A percentile compares a stretch with the other conserved stretches of the same genome.
phyloP scores from a whole-genome alignment of 92 coral and sea anemone species.

The Bergia puertoricense region DNA sequence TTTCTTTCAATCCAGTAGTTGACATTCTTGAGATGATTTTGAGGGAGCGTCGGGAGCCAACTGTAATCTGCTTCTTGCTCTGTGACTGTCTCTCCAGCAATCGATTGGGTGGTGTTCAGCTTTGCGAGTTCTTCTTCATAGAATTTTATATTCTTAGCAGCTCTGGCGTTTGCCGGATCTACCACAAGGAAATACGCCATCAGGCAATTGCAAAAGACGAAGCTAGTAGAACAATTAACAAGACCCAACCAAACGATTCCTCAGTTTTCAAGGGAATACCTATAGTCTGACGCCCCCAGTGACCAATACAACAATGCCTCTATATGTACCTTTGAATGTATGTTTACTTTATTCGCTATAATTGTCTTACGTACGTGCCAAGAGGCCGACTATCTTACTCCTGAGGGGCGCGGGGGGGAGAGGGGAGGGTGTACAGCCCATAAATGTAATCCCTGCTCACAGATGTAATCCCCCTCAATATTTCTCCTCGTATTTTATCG shows the following conservation, averaged over 20 bases:
- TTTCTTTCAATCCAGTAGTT: conserved; percentile 80
- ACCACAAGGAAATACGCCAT: conserved; percentile 3
- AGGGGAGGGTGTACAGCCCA: too few species aligned
- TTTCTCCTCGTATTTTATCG: too few species aligned
- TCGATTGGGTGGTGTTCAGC: not conserved
- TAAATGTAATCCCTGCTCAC: too few species aligned
- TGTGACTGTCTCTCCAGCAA: conserved; percentile 11
- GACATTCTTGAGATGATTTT: conserved; percentile 50
- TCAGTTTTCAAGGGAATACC: too few species aligned
- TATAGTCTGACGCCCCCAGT: not conserved
- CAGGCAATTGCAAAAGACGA: not conserved
- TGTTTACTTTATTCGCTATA: not conserved
- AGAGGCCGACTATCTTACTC: too few species aligned
- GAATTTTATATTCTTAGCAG: conserved; percentile 51
- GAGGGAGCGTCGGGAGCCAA: conserved; percentile 60
- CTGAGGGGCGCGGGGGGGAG: too few species aligned
- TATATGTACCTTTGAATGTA: not conserved
- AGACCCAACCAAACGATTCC: too few species aligned
- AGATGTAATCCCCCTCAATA: too few species aligned
- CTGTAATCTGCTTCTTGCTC: conserved; percentile 44
- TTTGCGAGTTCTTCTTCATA: conserved; percentile 46
- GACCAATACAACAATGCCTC: not conserved
- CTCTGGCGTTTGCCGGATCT: conserved; percentile 81
- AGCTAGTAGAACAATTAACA: too few species aligned
- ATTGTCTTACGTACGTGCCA: too few species aligned